These are phyloP conservation scores for Cladopsammia gracilis DNA, from an alignment of 64 coral and sea anemone species.

Conservation along the genomic window DNA sequence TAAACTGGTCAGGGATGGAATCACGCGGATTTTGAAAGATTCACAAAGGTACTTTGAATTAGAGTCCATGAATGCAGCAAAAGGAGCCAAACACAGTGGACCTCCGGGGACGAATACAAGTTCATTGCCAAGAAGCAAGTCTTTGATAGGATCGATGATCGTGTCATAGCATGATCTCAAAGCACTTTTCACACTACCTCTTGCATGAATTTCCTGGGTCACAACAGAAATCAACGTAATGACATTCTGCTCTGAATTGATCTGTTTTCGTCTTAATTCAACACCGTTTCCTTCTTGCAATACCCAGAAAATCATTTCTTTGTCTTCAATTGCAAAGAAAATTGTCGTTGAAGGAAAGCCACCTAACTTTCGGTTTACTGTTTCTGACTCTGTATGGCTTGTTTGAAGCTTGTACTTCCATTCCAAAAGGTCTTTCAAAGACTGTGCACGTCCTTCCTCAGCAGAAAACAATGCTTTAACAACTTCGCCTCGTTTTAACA, in stretches of 20 bases:
- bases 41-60: slow-evolving; percentile 8
- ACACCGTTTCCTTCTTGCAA: neutral
- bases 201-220: neutral
- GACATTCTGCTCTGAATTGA: neutral
- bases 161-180: neutral
- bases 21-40: neutral
- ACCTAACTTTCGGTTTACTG: neutral
- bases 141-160: neutral
- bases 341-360: neutral
- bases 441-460: slow-evolving; percentile 9
- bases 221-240: neutral
- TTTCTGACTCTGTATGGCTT: neutral
- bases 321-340: neutral
- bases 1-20: slow-evolving; percentile 48
- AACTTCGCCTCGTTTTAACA: neutral
- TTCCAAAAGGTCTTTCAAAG: slow-evolving; percentile 6
- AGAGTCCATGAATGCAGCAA: slow-evolving; percentile 9
- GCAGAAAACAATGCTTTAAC: neutral
- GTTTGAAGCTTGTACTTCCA: neutral
- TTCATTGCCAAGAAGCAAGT: neutral
- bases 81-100: slow-evolving; percentile 31
- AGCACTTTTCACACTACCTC: neutral
- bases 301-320: neutral
- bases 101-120: slow-evolving; percentile 8
- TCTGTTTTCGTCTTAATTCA: neutral